Percentiles rank a stretch among this genome's conserved stretches.
Conservation (phyloP, 1,140 invertebrate species). For the Ceratitis capitata region DNA sequence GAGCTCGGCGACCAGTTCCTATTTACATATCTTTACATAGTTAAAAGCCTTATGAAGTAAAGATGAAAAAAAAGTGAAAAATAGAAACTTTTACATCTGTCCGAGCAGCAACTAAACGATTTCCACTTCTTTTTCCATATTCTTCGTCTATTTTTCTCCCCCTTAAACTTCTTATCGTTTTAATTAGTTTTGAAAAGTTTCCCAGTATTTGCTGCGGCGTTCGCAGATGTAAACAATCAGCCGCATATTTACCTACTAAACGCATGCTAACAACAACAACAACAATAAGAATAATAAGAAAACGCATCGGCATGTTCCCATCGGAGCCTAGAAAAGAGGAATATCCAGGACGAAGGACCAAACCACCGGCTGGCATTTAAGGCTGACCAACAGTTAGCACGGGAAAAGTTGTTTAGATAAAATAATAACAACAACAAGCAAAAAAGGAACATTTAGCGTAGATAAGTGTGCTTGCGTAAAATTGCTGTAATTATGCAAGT, state of each 20-base stretch:
- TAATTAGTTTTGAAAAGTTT: conserved; percentile 34
- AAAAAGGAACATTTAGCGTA: background rate
- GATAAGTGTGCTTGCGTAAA: conserved; percentile 2
- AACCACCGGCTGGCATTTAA: background rate
- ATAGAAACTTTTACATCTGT: background rate
- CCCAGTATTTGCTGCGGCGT: background rate
- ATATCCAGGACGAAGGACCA: background rate
- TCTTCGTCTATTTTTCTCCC: background rate
- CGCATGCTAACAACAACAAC: background rate
- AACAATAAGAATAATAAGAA: too few relatives aligned
- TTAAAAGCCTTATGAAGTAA: background rate
- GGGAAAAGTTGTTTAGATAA: background rate
- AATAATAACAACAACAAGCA: background rate
- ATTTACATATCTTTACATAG: background rate
- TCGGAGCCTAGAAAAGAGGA: background rate
- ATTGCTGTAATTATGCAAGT: conserved; percentile 27
- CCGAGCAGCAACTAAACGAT: background rate
- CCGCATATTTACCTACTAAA: conserved; percentile 20
- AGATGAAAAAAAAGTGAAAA: background rate
- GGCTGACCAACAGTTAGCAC: background rate
- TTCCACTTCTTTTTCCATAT: too few relatives aligned
- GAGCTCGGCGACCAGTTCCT: background rate
- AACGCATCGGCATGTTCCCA: too few relatives aligned
- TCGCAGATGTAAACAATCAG: background rate
- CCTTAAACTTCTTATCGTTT: conserved; percentile 27